A percentile compares a stretch with the other conserved stretches of the same genome.
Conservation (phyloP, 2,888 invertebrate genomes). For the Amblyteles armatorius region DNA sequence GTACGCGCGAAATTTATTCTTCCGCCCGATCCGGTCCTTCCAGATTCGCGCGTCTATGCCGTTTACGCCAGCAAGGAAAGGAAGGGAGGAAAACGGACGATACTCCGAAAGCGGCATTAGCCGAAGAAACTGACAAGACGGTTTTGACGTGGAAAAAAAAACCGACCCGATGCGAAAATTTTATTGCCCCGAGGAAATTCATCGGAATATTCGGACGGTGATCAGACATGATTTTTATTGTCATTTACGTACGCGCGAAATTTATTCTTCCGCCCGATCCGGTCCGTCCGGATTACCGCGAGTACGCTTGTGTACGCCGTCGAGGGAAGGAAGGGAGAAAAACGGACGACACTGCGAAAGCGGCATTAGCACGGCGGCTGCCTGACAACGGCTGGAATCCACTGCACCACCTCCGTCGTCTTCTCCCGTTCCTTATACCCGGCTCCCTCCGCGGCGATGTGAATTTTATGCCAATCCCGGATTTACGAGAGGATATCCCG, state of each 20-base stretch:
- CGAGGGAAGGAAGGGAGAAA: neutral
- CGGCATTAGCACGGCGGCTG: conserved; percentile 31
- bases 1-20: conserved; percentile 26
- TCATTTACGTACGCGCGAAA: neutral
- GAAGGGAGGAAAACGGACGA: neutral
- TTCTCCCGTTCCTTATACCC: neutral
- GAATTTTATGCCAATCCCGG: conserved; percentile 60
- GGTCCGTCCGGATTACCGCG: conserved; percentile 7
- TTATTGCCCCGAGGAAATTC: no score
- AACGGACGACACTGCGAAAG: conserved; percentile 20
- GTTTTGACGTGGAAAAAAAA: no score
- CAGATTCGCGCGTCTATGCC: neutral
- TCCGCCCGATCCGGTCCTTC: conserved; percentile 8
- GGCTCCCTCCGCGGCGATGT: conserved; percentile 50
- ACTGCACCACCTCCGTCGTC: conserved; percentile 34
- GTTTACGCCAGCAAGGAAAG: neutral
- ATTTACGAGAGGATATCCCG: conserved; percentile 62
- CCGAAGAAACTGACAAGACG: neutral
- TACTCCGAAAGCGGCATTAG: conserved; percentile 36
- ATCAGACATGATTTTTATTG: neutral
- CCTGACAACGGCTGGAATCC: conserved; percentile 35
- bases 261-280: conserved; percentile 28
- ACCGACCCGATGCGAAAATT: no score
- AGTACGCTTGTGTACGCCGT: neutral
- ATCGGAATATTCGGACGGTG: no score